Base-by-base conservation (phyloP, 2,797 vertebrate genomes). In the Delichon dasypus region DNA sequence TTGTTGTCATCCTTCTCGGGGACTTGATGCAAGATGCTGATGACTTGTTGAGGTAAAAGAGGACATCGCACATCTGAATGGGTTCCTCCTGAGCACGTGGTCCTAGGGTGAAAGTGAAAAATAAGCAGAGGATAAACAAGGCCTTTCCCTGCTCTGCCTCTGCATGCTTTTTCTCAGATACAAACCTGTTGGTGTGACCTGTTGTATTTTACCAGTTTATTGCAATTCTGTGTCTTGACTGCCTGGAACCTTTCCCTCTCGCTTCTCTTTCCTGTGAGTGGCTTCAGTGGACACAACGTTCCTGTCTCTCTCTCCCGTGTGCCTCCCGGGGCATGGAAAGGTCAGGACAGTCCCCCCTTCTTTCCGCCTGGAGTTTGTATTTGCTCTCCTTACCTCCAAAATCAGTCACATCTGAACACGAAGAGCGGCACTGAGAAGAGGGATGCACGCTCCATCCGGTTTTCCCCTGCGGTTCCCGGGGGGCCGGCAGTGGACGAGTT, bases 81-180 rank as follows among this genome's bases (percentile, higher is more conserved):
- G 10, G 15, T 23, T 62, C 64, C 32, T 70, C 3, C 1, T 4
- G 5, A 44, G 29, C 1, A 3, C 0, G 0, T 36, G 61, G n/a
- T 72, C 57, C 25, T 50, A 47, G 34, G 57, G 29, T 13, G 17
- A 80, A 67, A 32, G 47, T 25, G 58, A 34, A 71, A 85, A 75
- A 36, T 25, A 60, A 74, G 23, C 36, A 50, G 32, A 76, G n/a
- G 27, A 19, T 18, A 19, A 89, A 18, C 23, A 21, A 68, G 25
- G 32, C 50, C n/a, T 50, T 71, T n/a, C 50, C 27, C 54, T 55
- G 19, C 25, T 57, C 34, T 15, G 16, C 36, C 60, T 85, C 70
- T 45, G 53, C 50, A 38, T 10, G 26, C 22, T 25, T 71, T 32
- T 36, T 78, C 54, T 84, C 50, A 3, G 65, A 11, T 18, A 30